phyloP scores from a whole-genome alignment of 2,888 invertebrate species.

The Agrilus mali region DNA sequence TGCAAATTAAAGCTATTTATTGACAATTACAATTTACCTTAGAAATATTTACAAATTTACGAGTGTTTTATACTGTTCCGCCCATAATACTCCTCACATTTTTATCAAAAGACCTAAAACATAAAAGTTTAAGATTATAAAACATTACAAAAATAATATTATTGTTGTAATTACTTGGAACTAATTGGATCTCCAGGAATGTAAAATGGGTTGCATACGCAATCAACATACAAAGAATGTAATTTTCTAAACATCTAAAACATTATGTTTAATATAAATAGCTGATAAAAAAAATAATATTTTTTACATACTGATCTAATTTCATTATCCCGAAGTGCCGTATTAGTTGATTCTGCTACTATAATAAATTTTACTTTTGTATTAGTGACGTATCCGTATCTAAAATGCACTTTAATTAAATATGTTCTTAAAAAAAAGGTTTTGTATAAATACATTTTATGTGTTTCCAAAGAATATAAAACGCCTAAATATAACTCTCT shows the following conservation, averaged over 20 bases:
- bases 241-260: constrained; percentile 74
- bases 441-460: constrained; percentile 75
- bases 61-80: constrained; percentile 17
- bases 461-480: constrained; percentile 87
- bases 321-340: constrained; percentile 83
- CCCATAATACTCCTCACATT: constrained; percentile 48
- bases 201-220: constrained; percentile 95
- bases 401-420: constrained; percentile 30
- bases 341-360: constrained; percentile 81
- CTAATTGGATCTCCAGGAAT: constrained; percentile 80
- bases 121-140: constrained; percentile 5
- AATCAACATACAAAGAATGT: constrained; percentile 85
- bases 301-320: constrained; percentile 64
- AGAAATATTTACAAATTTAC: too few relatives aligned
- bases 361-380: constrained; percentile 91
- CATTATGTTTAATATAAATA: constrained; percentile 13
- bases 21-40: too few relatives aligned
- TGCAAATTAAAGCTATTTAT: too few relatives aligned
- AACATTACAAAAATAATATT: constrained; percentile 1
- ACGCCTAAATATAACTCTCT: constrained; percentile 85
- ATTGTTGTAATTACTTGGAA: constrained; percentile 74
- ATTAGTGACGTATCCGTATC: constrained; percentile 94
- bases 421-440: constrained; percentile 18
- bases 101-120: constrained; percentile 51
- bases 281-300: constrained; percentile 4